Evolutionary conservation across 1,140 invertebrate genomes (phyloP).

Genomic region (Hestina assimilis): DNA sequence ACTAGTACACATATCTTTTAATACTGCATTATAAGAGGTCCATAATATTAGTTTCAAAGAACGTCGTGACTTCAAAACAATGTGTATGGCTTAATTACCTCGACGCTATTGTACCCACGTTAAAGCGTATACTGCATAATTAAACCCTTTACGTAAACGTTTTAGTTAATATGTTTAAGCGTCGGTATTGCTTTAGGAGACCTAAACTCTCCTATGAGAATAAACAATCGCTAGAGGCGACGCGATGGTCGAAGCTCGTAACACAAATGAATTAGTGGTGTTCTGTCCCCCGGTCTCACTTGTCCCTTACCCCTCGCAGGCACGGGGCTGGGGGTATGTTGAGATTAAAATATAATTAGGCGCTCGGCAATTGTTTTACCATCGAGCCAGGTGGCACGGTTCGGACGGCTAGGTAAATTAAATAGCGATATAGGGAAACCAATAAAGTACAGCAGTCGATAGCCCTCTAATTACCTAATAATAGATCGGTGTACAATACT

Average conservation of each 20-base stretch:
- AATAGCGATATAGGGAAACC: slow-evolving; percentile 69
- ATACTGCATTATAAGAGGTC: slow-evolving; percentile 51
- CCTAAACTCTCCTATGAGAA: slow-evolving; percentile 76
- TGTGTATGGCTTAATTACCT: slow-evolving; percentile 69
- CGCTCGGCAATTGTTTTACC: slow-evolving; percentile 71
- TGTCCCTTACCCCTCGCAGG: slow-evolving; percentile 20
- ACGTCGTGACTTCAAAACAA: slow-evolving; percentile 61
- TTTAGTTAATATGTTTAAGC: slow-evolving; percentile 73
- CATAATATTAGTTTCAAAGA: slow-evolving; percentile 57
- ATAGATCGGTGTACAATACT: slow-evolving; percentile 43
- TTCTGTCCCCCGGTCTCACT: slow-evolving; percentile 36
- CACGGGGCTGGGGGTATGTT: slow-evolving; percentile 47
- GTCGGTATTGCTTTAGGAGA: slow-evolving; percentile 71
- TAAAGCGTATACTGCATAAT: slow-evolving; percentile 65
- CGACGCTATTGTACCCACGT: slow-evolving; percentile 55
- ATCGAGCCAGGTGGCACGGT: slow-evolving; percentile 68
- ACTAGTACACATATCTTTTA: slow-evolving; percentile 1
- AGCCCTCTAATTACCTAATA: slow-evolving; percentile 65
- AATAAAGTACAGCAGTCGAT: slow-evolving; percentile 60
- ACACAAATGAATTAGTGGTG: slow-evolving; percentile 71
- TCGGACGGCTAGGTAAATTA: slow-evolving; percentile 68
- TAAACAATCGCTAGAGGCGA: slow-evolving; percentile 63
- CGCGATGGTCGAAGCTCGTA: slow-evolving; percentile 31
- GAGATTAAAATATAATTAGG: slow-evolving; percentile 78
- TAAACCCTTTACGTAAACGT: slow-evolving; percentile 72